These are phyloP conservation scores for Tachyglossus aculeatus DNA, from an alignment of 2,797 vertebrate genomes.

Conservation along the genomic window DNA sequence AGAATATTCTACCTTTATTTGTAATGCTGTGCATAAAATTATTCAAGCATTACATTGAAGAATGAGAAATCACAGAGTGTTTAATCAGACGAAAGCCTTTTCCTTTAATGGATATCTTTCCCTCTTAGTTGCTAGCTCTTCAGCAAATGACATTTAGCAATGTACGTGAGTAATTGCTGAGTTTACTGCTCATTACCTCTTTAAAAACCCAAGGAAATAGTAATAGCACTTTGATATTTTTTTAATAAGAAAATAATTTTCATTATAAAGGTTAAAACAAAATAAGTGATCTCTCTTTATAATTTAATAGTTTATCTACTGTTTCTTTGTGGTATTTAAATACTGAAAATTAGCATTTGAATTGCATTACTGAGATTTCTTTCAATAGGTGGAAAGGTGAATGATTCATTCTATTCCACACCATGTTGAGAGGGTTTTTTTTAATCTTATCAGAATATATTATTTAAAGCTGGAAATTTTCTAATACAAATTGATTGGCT, in stretches of 20 bases:
- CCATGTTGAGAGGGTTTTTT: background rate
- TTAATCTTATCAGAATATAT: background rate
- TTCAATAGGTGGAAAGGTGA: conserved; percentile 19
- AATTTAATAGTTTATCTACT: conserved; percentile 44
- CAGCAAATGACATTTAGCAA: conserved; percentile 69
- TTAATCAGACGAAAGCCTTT: conserved; percentile 60
- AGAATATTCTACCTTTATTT: conserved; percentile 58
- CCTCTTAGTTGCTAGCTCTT: conserved; percentile 36
- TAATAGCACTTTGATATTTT: conserved; percentile 60
- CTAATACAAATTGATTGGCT: background rate
- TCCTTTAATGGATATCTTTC: conserved; percentile 43
- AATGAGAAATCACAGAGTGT: conserved; percentile 55
- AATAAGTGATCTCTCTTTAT: conserved; percentile 58
- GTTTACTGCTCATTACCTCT: conserved; percentile 73
- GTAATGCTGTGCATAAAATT: conserved; percentile 64
- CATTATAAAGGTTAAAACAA: conserved; percentile 65
- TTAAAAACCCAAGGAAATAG: conserved; percentile 59
- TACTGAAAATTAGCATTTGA: conserved; percentile 52
- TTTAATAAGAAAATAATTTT: conserved; percentile 69
- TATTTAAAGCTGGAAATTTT: background rate
- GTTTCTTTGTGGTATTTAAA: conserved; percentile 50
- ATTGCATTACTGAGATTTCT: conserved; percentile 24
- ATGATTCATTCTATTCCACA: too few species aligned
- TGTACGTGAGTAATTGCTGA: conserved; percentile 65
- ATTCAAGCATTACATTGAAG: conserved; percentile 57